Conservation (phyloP, 1,140 invertebrate species). For the Onthophagus taurus region DNA sequence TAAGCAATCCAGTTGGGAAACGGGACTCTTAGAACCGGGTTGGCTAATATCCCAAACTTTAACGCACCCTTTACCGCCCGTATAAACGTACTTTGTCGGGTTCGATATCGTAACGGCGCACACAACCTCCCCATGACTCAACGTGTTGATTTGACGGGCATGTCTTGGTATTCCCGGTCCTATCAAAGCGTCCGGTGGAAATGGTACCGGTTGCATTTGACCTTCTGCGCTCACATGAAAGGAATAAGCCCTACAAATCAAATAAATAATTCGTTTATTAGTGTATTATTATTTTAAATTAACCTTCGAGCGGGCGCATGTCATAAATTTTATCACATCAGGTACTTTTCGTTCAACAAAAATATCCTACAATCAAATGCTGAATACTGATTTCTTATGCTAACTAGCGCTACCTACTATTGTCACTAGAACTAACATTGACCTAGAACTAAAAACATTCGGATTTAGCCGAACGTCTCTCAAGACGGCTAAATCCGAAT, state of each 20-base stretch:
- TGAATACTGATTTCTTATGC: too few relatives aligned
- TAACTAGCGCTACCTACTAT: too few relatives aligned
- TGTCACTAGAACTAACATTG: too few relatives aligned
- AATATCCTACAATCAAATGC: too few relatives aligned
- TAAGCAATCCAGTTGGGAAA: slow-evolving; percentile 89
- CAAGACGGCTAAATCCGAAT: too few relatives aligned
- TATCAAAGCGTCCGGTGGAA: slow-evolving; percentile 88
- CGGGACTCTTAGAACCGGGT: slow-evolving; percentile 68
- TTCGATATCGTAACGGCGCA: slow-evolving; percentile 86
- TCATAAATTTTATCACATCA: too few relatives aligned
- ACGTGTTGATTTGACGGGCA: slow-evolving; percentile 79
- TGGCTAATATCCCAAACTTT: slow-evolving; percentile 93
- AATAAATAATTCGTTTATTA: too few relatives aligned
- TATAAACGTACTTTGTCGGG: slow-evolving; percentile 91
- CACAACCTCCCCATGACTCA: slow-evolving; percentile 90
- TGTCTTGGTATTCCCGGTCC: slow-evolving; percentile 88
- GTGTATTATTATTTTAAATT: too few relatives aligned
- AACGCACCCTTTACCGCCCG: slow-evolving; percentile 97
- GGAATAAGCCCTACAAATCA: slow-evolving; percentile 70
- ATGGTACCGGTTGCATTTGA: slow-evolving; percentile 86
- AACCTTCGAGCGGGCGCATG: too few relatives aligned
- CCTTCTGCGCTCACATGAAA: slow-evolving; percentile 85
- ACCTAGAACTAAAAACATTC: too few relatives aligned
- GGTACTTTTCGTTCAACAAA: too few relatives aligned
- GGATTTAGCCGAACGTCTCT: too few relatives aligned